phyloP scores from a whole-genome alignment of 2,888 invertebrate species.

The Caprella mutica region DNA sequence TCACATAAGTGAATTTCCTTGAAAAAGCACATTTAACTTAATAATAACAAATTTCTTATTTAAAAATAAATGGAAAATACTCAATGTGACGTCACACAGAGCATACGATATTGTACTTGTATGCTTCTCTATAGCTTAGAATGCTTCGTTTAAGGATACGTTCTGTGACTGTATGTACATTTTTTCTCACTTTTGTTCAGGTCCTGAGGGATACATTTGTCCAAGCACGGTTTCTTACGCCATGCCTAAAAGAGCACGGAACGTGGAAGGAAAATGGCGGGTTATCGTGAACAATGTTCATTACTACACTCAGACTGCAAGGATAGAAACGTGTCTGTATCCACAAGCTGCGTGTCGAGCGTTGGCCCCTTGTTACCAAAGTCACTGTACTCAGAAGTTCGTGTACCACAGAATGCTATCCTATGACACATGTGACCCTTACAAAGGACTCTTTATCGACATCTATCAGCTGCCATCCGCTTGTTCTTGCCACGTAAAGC shows the following conservation, averaged over 20 bases:
- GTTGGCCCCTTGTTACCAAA: constrained; percentile 36
- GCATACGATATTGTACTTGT: too few relatives aligned
- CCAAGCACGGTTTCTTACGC: constrained; percentile 34
- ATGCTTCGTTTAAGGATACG: too few relatives aligned
- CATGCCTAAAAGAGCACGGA: constrained; percentile 35
- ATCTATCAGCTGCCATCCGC: constrained; percentile 38
- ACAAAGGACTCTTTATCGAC: constrained; percentile 38
- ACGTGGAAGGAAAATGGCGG: constrained; percentile 36
- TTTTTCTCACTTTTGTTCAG: too few relatives aligned
- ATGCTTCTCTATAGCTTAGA: too few relatives aligned
- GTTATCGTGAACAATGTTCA: constrained; percentile 36
- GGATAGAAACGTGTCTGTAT: constrained; percentile 35
- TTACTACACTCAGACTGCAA: constrained; percentile 36
- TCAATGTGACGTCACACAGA: too few relatives aligned
- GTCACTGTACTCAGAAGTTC: constrained; percentile 36
- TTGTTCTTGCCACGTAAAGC: constrained; percentile 38
- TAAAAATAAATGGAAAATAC: too few relatives aligned
- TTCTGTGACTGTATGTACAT: too few relatives aligned
- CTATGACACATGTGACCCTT: constrained; percentile 36
- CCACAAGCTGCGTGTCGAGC: constrained; percentile 35
- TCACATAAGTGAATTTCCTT: too few relatives aligned
- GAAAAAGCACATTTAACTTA: too few relatives aligned
- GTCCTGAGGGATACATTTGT: constrained; percentile 37
- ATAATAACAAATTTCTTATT: too few relatives aligned
- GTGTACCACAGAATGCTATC: constrained; percentile 36